These are phyloP conservation scores for Suillia variegata DNA, from an alignment of 2,888 invertebrate species.

Conservation along the genomic window DNA sequence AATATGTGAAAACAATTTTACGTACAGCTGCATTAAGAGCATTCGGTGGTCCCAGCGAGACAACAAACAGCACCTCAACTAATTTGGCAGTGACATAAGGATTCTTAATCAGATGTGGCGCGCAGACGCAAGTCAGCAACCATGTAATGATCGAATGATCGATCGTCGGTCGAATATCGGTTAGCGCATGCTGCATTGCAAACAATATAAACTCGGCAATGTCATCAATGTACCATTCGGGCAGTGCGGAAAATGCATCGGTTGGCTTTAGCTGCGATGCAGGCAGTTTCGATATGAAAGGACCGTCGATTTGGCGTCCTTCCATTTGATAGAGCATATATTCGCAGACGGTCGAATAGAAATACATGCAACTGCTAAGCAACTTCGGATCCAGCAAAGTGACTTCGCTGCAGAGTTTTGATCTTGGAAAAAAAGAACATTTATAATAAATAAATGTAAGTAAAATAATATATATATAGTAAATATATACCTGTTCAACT, in stretches of 20 bases:
- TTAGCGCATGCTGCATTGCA: constrained; percentile 81
- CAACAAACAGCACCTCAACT: constrained; percentile 86
- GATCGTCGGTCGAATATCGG: constrained; percentile 72
- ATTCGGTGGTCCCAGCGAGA: constrained; percentile 71
- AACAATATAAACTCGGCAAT: constrained; percentile 95
- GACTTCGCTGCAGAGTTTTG: constrained; percentile 91
- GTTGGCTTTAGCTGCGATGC: constrained; percentile 68
- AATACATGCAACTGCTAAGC: constrained; percentile 80
- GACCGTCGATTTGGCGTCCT: constrained; percentile 62
- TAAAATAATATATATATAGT: neutral
- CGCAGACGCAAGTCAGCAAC: constrained; percentile 87
- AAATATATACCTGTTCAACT: constrained; percentile 67
- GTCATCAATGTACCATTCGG: constrained; percentile 98
- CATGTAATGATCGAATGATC: constrained; percentile 86
- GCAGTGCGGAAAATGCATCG: constrained; percentile 83
- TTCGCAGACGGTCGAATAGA: constrained; percentile 85
- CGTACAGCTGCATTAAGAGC: constrained; percentile 58
- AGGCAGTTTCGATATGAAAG: constrained; percentile 64
- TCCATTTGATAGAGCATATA: constrained; percentile 74
- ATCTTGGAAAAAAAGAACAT: constrained; percentile 62
- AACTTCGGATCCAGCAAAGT: constrained; percentile 84
- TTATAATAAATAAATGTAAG: too few species aligned
- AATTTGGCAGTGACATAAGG: constrained; percentile 97
- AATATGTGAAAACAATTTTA: constrained; percentile 4
- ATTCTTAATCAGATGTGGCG: constrained; percentile 89